Evolutionary conservation across 1,140 invertebrate species (phyloP).

Genomic region (Steinernema khuongi): DNA sequence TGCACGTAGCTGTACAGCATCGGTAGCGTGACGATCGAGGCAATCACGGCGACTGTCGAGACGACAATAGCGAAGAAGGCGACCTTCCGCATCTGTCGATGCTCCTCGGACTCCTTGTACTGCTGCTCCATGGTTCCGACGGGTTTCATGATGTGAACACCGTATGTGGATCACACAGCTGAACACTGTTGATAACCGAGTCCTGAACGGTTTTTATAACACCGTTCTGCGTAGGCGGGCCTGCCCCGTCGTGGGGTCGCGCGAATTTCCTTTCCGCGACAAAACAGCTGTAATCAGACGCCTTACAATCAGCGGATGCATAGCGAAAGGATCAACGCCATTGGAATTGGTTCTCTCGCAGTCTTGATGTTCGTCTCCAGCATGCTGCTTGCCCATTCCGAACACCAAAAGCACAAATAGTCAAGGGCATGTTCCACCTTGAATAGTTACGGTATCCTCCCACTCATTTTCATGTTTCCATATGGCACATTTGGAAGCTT

Average conservation of each 20-base stretch:
- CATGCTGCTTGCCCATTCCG: no score
- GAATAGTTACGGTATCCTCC: no score
- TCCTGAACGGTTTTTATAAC: not conserved
- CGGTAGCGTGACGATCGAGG: conserved; percentile 53
- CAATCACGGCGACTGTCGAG: conserved; percentile 49
- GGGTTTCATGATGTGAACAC: not conserved
- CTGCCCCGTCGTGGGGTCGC: not conserved
- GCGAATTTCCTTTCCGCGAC: not conserved
- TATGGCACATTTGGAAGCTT: no score
- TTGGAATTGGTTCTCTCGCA: no score
- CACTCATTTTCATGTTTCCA: no score
- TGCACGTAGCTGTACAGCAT: conserved; percentile 59
- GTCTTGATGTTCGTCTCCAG: no score
- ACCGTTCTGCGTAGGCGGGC: not conserved
- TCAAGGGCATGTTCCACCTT: no score
- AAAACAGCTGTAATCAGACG: conserved; percentile 4
- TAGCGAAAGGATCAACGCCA: no score
- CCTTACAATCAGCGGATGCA: not conserved
- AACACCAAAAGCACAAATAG: no score
- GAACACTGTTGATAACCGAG: not conserved
- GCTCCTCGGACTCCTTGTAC: conserved; percentile 22
- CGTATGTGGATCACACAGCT: not conserved
- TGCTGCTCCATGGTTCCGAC: not conserved
- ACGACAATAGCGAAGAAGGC: conserved; percentile 50
- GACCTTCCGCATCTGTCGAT: conserved; percentile 13